Conservation (phyloP, 2,797 vertebrate genomes). For the Spinibarbus caldwelli region DNA sequence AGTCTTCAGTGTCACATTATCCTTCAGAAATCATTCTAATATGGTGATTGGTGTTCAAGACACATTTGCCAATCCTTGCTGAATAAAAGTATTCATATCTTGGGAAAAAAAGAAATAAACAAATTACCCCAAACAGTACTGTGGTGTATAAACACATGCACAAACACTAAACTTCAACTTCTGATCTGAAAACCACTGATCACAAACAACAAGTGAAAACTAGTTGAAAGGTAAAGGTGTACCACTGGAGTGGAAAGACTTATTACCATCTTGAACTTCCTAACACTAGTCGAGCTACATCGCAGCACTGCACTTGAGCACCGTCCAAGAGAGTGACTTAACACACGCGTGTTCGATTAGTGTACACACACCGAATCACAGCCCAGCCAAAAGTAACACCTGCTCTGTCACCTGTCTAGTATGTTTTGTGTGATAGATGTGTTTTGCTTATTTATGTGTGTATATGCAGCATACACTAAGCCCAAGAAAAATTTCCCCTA, state of each 20-base stretch:
- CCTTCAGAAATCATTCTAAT: neutral
- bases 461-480: no score
- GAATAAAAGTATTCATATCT: neutral
- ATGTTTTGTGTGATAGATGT: no score
- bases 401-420: no score
- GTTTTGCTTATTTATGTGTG: no score
- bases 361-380: constrained; percentile 21
- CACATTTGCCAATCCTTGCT: neutral
- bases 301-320: constrained; percentile 19
- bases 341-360: constrained; percentile 20
- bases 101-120: no score
- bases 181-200: neutral
- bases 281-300: neutral
- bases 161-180: neutral
- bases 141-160: neutral
- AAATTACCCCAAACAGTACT: neutral
- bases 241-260: neutral
- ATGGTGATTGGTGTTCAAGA: neutral
- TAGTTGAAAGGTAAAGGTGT: neutral
- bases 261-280: neutral
- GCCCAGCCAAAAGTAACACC: constrained; percentile 45
- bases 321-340: constrained; percentile 17
- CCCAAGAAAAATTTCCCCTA: no score
- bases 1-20: neutral
- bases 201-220: neutral